Percentiles rank a stretch among this genome's conserved stretches.
These are phyloP conservation scores for Mythimna albipuncta DNA, from an alignment of 2,888 invertebrate species.

Conservation along the genomic window DNA sequence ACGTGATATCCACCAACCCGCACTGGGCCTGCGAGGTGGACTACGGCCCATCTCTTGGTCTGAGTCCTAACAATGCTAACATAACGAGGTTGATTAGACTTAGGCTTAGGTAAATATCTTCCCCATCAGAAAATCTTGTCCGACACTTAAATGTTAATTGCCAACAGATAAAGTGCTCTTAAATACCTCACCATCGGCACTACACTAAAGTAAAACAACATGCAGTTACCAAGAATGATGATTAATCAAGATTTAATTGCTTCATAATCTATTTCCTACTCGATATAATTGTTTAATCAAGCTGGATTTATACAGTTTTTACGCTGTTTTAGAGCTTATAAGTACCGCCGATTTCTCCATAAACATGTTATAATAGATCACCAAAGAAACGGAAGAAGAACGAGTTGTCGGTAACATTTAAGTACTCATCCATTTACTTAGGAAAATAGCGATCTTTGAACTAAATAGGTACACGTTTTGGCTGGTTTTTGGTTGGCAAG, in stretches of 20 bases:
- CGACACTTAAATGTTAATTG: not conserved
- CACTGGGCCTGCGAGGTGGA: no score
- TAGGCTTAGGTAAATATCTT: no score
- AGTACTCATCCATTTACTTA: not conserved
- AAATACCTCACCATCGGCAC: not conserved
- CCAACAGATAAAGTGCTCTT: not conserved
- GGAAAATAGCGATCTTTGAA: not conserved
- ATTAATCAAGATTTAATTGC: constrained; percentile 24
- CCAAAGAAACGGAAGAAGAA: constrained; percentile 2
- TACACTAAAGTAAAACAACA: not conserved
- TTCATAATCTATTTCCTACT: constrained; percentile 31
- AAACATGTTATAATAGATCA: constrained; percentile 6
- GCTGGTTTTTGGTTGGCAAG: not conserved
- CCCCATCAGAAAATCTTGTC: not conserved
- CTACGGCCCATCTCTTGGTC: no score
- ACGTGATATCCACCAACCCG: no score
- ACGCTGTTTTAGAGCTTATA: not conserved
- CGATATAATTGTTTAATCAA: constrained; percentile 39
- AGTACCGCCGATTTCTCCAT: not conserved
- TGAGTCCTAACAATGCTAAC: no score
- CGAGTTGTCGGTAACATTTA: not conserved
- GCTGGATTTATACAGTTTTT: constrained; percentile 1
- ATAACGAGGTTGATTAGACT: no score
- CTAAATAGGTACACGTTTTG: not conserved
- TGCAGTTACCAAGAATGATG: not conserved